A percentile compares a stretch with the other conserved stretches of the same genome.
phyloP scores from a whole-genome alignment of 2,888 invertebrate genomes.

The Clunio marinus region DNA sequence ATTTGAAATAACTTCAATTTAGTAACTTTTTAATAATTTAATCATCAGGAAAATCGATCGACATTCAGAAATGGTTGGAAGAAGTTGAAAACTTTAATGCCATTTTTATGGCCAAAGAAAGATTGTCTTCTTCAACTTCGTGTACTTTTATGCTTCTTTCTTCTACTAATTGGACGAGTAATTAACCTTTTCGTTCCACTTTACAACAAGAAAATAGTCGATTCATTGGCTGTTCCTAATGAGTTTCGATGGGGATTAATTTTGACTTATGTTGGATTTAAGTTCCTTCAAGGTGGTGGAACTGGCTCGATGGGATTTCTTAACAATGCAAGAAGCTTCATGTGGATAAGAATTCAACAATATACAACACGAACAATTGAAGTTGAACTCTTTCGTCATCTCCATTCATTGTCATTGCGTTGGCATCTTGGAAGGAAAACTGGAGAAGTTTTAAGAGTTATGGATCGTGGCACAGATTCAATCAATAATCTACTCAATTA shows the following conservation, averaged over 20 bases:
- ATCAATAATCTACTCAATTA: slow-evolving; percentile 90
- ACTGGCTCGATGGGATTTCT: slow-evolving; percentile 88
- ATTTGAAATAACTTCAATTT: not conserved
- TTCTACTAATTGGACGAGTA: slow-evolving; percentile 73
- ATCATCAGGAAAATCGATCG: slow-evolving; percentile 63
- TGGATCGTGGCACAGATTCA: slow-evolving; percentile 96
- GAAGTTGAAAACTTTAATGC: slow-evolving; percentile 74
- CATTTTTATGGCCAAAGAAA: slow-evolving; percentile 92
- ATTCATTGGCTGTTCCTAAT: slow-evolving; percentile 64
- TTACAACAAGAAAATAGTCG: slow-evolving; percentile 82
- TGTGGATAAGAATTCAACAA: slow-evolving; percentile 96
- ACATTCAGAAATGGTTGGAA: slow-evolving; percentile 75
- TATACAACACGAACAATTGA: slow-evolving; percentile 91
- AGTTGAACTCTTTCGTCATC: slow-evolving; percentile 78
- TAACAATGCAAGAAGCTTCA: slow-evolving; percentile 82
- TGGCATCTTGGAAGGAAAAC: slow-evolving; percentile 96
- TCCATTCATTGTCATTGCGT: slow-evolving; percentile 83
- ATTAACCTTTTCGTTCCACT: slow-evolving; percentile 91
- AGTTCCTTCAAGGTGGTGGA: slow-evolving; percentile 94
- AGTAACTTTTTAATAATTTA: too few species aligned
- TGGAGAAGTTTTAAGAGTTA: slow-evolving; percentile 91
- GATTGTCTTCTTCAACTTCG: slow-evolving; percentile 70
- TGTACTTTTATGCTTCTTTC: slow-evolving; percentile 74
- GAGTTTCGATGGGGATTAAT: slow-evolving; percentile 86
- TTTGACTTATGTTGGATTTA: slow-evolving; percentile 64